Percentiles rank a stretch among this genome's conserved stretches.
These are phyloP conservation scores for Diabrotica balteata DNA, from an alignment of 2,888 invertebrate species.

Conservation along the genomic window DNA sequence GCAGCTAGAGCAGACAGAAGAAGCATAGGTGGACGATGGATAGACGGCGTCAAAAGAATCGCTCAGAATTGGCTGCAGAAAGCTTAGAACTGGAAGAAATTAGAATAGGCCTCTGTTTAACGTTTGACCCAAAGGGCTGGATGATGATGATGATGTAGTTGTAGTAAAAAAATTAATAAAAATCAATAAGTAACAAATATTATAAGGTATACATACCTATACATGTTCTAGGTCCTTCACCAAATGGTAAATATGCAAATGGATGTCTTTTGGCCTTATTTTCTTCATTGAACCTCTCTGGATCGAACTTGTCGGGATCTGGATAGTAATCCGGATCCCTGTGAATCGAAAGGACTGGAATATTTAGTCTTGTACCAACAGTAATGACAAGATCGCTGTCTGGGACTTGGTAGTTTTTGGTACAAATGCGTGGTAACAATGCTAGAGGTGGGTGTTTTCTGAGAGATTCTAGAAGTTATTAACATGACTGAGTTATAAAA, in stretches of 20 bases:
- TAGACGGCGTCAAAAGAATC: no score
- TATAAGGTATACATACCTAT: constrained; percentile 46
- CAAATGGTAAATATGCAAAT: constrained; percentile 52
- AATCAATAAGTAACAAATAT: no score
- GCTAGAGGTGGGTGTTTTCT: constrained; percentile 53
- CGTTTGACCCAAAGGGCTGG: no score
- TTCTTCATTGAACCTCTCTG: constrained; percentile 44
- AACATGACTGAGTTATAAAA: not conserved
- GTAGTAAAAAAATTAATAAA: no score
- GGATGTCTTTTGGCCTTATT: constrained; percentile 38
- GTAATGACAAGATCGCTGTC: constrained; percentile 50
- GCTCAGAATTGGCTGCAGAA: no score
- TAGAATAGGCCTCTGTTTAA: no score
- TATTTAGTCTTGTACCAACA: constrained; percentile 50
- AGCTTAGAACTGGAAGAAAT: no score
- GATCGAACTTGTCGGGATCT: constrained; percentile 46
- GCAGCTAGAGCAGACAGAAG: no score
- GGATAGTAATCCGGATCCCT: constrained; percentile 46
- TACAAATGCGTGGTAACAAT: constrained; percentile 40
- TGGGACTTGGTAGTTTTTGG: constrained; percentile 49
- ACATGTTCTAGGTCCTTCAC: constrained; percentile 55
- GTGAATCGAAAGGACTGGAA: constrained; percentile 48
- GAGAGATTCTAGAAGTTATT: constrained; percentile 53
- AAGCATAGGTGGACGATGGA: no score
- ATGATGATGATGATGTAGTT: no score